phyloP scores from a whole-genome alignment of 1,140 invertebrate genomes.

The Drosophila lowei region DNA sequence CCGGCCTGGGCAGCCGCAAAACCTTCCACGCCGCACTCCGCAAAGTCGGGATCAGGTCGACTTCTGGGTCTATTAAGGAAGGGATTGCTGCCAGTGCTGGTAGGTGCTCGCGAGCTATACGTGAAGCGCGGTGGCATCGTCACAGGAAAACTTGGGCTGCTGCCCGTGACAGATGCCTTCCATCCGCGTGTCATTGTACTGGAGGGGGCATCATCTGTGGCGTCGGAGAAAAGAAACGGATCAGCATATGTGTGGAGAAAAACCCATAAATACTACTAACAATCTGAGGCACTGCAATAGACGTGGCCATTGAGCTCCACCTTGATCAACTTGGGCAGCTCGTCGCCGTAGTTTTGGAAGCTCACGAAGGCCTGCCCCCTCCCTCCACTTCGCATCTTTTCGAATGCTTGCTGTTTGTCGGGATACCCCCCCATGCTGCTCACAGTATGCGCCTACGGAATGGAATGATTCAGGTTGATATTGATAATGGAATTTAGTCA shows the following conservation, averaged over 20 bases:
- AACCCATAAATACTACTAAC: conserved; percentile 37
- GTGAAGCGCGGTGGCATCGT: not conserved
- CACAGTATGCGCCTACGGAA: conserved; percentile 33
- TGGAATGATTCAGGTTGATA: not conserved
- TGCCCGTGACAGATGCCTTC: conserved; percentile 31
- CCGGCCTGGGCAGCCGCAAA: conserved; percentile 81
- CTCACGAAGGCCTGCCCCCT: conserved; percentile 36
- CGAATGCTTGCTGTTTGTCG: conserved; percentile 23
- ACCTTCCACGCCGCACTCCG: conserved; percentile 56
- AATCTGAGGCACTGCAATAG: conserved; percentile 38
- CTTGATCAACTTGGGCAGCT: conserved; percentile 50
- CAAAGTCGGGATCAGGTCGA: not conserved
- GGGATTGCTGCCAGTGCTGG: conserved; percentile 24
- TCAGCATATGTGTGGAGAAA: not conserved
- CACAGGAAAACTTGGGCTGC: not conserved
- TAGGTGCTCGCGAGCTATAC: not conserved
- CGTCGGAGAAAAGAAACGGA: not conserved
- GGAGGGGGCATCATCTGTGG: conserved; percentile 45
- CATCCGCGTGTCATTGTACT: conserved; percentile 32
- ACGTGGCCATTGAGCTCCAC: conserved; percentile 41
- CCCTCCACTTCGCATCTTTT: conserved; percentile 44
- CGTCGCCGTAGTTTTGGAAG: conserved; percentile 34
- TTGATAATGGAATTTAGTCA: not conserved
- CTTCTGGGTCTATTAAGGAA: conserved; percentile 16
- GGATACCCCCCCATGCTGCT: conserved; percentile 49